Percentiles rank a stretch among this genome's conserved stretches.
Evolutionary conservation across 2,113 vertebrate genomes (phyloP).

Genomic region (Cyrtonyx montezumae): DNA sequence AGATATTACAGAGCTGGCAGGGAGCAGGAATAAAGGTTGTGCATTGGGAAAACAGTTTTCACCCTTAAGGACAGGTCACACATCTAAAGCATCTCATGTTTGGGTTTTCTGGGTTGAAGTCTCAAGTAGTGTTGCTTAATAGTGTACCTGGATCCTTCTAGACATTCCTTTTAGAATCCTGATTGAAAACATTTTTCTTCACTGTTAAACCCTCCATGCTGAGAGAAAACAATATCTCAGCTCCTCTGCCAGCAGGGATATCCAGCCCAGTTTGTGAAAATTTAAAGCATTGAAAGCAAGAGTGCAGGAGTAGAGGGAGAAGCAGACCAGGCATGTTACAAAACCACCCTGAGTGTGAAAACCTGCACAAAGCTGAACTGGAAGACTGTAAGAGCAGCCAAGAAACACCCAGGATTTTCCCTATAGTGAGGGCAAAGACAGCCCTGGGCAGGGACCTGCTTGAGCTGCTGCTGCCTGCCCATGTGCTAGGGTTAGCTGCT

Average conservation of each 20-base stretch:
- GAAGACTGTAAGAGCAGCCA: not conserved
- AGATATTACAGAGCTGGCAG: accelerated
- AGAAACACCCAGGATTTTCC: not conserved
- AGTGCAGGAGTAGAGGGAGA: not conserved
- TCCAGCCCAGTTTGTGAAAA: not conserved
- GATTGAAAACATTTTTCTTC: not conserved
- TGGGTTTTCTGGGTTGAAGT: not conserved
- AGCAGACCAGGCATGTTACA: not conserved
- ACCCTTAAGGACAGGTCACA: not conserved
- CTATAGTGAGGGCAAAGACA: not conserved
- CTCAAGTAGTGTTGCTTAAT: accelerated
- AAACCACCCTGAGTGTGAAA: not conserved
- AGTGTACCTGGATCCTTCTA: accelerated
- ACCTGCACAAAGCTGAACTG: constrained; percentile 4
- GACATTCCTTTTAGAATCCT: not conserved
- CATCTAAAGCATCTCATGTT: accelerated
- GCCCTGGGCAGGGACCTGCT: not conserved
- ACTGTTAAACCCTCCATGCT: not conserved
- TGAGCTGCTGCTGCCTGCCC: not conserved
- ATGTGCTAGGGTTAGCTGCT: not conserved
- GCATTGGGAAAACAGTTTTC: not conserved
- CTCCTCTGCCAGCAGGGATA: not conserved
- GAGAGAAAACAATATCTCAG: not conserved
- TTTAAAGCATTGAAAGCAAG: not conserved
- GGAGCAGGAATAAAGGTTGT: not conserved